Percentiles rank a stretch among this genome's conserved stretches.
These are phyloP conservation scores for Virgularia gustaviana DNA, from an alignment of 92 coral and sea anemone genomes.

Conservation along the genomic window DNA sequence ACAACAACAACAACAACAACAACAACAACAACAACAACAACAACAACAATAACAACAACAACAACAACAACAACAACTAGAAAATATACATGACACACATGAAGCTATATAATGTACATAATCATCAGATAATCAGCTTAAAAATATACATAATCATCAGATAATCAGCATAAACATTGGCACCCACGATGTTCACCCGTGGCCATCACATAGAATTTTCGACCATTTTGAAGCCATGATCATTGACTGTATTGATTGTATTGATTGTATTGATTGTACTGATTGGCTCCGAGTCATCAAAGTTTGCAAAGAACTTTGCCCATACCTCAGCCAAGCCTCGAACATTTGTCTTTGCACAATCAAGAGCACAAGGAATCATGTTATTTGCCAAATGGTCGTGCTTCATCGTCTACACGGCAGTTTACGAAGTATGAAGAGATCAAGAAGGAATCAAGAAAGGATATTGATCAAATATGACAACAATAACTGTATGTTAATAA, in stretches of 20 bases:
- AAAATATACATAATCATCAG: background rate
- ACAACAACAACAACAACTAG: background rate
- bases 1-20: background rate
- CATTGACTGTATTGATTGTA: background rate
- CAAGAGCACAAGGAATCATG: constrained; percentile 24
- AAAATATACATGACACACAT: too few species aligned
- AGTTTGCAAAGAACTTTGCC: background rate
- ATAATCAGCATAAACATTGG: background rate
- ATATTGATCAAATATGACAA: background rate
- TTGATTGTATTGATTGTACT: background rate
- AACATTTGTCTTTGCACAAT: background rate
- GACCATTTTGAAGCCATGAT: background rate
- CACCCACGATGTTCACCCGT: constrained; percentile 31
- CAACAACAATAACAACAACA: background rate
- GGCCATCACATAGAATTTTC: constrained; percentile 9
- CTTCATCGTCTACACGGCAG: constrained; percentile 22
- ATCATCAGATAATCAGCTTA: background rate
- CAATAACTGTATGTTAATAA: background rate
- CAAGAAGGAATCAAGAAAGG: background rate
- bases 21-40: background rate
- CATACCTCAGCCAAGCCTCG: constrained; percentile 6
- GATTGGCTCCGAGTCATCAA: background rate
- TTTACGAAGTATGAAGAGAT: background rate
- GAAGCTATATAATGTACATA: background rate
- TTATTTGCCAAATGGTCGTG: constrained; percentile 32